phyloP scores from a whole-genome alignment of 2,113 vertebrate genomes.

The Ochotona princeps region DNA sequence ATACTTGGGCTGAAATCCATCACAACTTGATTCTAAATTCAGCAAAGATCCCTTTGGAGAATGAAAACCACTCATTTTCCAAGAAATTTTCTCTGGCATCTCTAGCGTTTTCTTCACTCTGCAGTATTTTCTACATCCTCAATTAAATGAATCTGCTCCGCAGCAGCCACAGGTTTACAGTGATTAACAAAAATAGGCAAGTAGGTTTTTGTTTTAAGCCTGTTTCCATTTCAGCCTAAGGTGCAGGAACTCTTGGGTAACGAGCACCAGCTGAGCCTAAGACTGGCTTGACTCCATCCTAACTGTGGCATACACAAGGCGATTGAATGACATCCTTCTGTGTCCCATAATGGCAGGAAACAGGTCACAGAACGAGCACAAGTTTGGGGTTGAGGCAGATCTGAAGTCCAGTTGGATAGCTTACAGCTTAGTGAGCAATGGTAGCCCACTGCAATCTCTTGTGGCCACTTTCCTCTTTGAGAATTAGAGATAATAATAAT shows the following conservation, averaged over 20 bases:
- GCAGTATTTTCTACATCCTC: constrained; percentile 52
- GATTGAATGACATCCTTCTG: background rate
- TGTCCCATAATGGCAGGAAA: background rate
- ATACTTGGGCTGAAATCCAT: constrained; percentile 33
- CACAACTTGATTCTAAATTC: constrained; percentile 31
- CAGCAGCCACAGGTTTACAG: constrained; percentile 23
- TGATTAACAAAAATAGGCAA: constrained; percentile 64
- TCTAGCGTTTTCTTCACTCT: constrained; percentile 25
- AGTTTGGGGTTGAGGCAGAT: background rate
- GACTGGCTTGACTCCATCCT: background rate
- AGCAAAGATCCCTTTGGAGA: constrained; percentile 21
- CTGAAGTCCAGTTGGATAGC: background rate
- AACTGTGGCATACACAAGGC: background rate
- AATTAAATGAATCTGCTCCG: constrained; percentile 54
- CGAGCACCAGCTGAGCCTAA: constrained; percentile 52
- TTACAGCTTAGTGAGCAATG: background rate
- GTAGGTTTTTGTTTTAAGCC: constrained; percentile 10
- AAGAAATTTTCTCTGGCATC: constrained; percentile 51
- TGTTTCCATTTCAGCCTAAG: constrained; percentile 55
- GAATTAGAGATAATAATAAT: background rate
- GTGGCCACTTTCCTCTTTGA: background rate
- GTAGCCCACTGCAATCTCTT: background rate
- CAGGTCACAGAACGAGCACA: background rate
- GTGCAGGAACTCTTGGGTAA: constrained; percentile 34
- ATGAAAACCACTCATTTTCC: constrained; percentile 13